Evolutionary conservation across 53 echinoderm and acorn worm species (phyloP), one percentile per base, ranked within the genome.

Genomic region (Paelopatides confundens): DNA sequence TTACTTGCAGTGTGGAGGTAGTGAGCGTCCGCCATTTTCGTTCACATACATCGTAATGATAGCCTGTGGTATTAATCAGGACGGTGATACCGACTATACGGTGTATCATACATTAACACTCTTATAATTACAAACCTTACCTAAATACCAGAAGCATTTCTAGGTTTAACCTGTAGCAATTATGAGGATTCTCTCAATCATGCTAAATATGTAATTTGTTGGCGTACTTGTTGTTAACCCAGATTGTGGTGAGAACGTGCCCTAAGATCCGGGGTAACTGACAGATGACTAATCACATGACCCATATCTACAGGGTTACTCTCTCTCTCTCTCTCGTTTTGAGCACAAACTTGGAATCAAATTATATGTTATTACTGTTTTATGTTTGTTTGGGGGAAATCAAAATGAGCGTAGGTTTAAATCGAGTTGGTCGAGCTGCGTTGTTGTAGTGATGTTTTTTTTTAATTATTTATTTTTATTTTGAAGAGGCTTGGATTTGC

Each of bases 271-370:
- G 47, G 40, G 39, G 39, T 43, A 40, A 40, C 40, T 74, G 46
- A 46, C 74, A 74, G 74, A 39, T 74, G 74, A 74, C 74, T 74
- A 74, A 74, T 74, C 74, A 74, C 47, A 46, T 74, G 74, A 74
- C 74, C 74, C 74, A 74, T 74, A 39, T 74, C 74, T 74, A n/a
- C 74, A 23, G 74, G 74, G 74, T 36, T 40, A 74, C 38, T 74
- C 74, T 74, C 28, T 23, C 40, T 74, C 24, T 6, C 6, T 58
- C 21, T 58, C 38, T 74, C 74, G 23, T 15, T 43, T 74, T 74
- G 9, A 39, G 23, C 24, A 27, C 24, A 74, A 31, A 69, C 34
- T n/a, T n/a, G n/a, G n/a, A n/a, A n/a, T n/a, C 43, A 43, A 43
- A 43, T 43, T 40, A 40, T 6, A 40, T 40, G 40, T 40, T 40